Percentiles rank a stretch among this genome's conserved stretches.
These are phyloP conservation scores for Ficedula albicollis DNA, from an alignment of 2,797 vertebrate genomes.

Conservation along the genomic window DNA sequence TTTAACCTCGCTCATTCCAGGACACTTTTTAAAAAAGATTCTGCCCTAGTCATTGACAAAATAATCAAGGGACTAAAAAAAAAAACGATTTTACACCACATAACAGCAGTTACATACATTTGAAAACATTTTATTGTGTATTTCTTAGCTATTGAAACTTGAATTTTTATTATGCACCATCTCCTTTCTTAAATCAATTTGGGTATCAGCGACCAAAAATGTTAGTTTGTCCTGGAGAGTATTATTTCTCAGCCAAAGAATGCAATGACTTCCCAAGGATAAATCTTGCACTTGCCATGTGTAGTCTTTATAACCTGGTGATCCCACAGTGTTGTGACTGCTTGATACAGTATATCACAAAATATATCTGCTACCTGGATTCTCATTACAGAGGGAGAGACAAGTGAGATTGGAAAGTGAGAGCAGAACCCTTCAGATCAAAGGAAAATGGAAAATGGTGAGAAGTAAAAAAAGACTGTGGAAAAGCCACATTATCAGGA, in stretches of 20 bases:
- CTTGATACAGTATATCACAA: background rate
- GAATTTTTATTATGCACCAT: background rate
- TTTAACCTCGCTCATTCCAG: background rate
- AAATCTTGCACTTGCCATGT: background rate
- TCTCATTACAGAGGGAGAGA: constrained; percentile 24
- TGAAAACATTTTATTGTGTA: background rate
- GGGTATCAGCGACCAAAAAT: background rate
- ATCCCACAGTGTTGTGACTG: background rate
- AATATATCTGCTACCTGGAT: background rate
- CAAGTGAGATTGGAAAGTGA: constrained; percentile 33
- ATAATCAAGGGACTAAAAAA: background rate
- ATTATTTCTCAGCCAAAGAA: background rate
- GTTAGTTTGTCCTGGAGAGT: background rate
- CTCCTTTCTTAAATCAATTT: background rate
- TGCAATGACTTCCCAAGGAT: background rate
- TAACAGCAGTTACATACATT: background rate
- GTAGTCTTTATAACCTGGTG: background rate
- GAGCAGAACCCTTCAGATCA: constrained; percentile 24
- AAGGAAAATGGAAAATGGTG: constrained; percentile 3
- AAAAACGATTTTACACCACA: background rate
- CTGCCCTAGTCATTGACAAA: background rate
- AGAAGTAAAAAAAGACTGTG: constrained; percentile 3
- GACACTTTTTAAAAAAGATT: background rate
- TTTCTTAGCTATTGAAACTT: background rate
- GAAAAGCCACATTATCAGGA: constrained; percentile 5